These are phyloP conservation scores for Lumbricus terrestris DNA, from an alignment of 2,888 invertebrate species.

Conservation along the genomic window DNA sequence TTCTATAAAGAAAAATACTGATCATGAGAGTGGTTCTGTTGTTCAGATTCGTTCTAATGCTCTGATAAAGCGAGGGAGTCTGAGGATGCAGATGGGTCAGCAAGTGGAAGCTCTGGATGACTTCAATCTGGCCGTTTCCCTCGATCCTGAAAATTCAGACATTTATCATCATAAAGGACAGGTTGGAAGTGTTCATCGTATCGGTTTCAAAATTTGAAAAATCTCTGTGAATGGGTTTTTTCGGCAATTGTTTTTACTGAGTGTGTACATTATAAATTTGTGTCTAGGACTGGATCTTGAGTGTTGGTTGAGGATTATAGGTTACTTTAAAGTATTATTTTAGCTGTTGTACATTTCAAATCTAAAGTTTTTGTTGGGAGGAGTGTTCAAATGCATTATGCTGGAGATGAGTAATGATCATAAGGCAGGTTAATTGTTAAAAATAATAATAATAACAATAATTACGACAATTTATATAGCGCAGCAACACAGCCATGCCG, in stretches of 20 bases:
- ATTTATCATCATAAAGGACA: conserved; percentile 88
- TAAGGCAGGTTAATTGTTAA: too few species aligned
- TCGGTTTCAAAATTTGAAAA: neutral
- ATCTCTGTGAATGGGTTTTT: neutral
- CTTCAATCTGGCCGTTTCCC: conserved; percentile 74
- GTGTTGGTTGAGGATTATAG: neutral
- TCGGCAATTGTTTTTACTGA: neutral
- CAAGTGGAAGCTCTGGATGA: conserved; percentile 70
- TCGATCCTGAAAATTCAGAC: conserved; percentile 80
- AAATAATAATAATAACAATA: too few species aligned
- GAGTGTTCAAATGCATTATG: too few species aligned
- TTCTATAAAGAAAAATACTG: neutral
- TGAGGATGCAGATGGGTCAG: conserved; percentile 73
- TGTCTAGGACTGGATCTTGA: neutral
- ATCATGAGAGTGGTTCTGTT: neutral
- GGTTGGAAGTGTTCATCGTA: conserved; percentile 54
- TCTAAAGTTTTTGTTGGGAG: too few species aligned
- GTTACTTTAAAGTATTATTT: neutral
- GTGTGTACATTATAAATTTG: too few species aligned
- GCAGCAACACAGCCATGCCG: too few species aligned
- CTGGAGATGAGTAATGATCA: too few species aligned
- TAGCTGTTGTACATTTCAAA: too few species aligned
- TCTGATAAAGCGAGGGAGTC: conserved; percentile 81
- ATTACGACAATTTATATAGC: too few species aligned
- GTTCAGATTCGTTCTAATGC: conserved; percentile 70